phyloP scores from a whole-genome alignment of 2,113 vertebrate species.

The Periophthalmodon schlosseri region DNA sequence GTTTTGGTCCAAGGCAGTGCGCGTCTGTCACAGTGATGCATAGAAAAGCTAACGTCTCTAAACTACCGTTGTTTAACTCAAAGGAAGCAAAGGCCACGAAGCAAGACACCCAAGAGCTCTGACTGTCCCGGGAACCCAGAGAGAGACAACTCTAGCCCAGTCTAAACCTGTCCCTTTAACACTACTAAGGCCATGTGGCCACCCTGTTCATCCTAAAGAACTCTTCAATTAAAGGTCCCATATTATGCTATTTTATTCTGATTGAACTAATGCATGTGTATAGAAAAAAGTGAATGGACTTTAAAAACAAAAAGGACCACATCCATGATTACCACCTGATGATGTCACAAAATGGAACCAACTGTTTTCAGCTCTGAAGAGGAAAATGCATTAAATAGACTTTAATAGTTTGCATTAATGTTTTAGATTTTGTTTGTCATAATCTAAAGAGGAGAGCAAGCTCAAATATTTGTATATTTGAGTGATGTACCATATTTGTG shows the following conservation, averaged over 20 bases:
- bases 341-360: too few species aligned
- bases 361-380: too few species aligned
- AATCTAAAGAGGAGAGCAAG: too few species aligned
- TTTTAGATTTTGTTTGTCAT: too few species aligned
- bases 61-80: slow-evolving; percentile 5
- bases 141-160: background rate
- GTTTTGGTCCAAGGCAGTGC: slow-evolving; percentile 64
- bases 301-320: too few species aligned
- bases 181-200: background rate
- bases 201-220: background rate
- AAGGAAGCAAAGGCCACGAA: slow-evolving; percentile 57
- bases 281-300: too few species aligned
- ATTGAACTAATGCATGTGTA: too few species aligned
- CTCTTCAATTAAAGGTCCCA: background rate
- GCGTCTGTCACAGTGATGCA: slow-evolving; percentile 71
- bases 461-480: too few species aligned
- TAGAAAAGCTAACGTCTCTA: slow-evolving; percentile 35
- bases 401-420: too few species aligned
- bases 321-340: too few species aligned
- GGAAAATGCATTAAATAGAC: too few species aligned
- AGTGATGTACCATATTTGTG: too few species aligned
- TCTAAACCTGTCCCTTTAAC: background rate
- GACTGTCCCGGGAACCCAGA: slow-evolving; percentile 3
- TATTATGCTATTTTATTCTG: background rate
- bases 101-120: slow-evolving; percentile 29